A percentile compares a stretch with the other conserved stretches of the same genome.
Conservation (phyloP, 2,888 invertebrate species). For the Frankliniella intonsa region DNA sequence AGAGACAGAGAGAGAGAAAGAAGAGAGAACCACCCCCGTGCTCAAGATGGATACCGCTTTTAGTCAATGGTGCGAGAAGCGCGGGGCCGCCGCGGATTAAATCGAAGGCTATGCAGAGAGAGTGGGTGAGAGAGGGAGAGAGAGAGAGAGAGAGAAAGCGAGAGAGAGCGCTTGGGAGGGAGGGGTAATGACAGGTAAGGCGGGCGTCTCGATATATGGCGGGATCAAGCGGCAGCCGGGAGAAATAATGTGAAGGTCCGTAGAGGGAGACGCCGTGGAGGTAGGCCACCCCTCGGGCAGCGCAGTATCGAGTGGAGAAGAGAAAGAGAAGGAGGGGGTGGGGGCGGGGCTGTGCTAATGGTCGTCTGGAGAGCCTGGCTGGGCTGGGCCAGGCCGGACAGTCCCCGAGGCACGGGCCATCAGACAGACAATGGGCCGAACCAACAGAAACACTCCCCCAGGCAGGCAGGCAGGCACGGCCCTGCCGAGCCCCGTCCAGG, state of each 20-base stretch:
- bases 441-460: neutral
- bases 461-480: neutral
- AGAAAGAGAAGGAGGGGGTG: neutral
- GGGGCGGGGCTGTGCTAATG: neutral
- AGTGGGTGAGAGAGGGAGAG: too few species aligned
- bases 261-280: too few species aligned
- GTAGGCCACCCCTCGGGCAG: too few species aligned
- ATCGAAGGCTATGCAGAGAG: neutral
- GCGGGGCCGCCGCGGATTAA: neutral
- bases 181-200: too few species aligned
- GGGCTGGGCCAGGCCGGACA: neutral
- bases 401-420: neutral
- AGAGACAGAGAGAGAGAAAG: too few species aligned
- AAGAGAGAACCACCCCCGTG: neutral
- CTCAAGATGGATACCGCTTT: constrained; percentile 5
- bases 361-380: neutral
- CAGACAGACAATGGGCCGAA: constrained; percentile 9
- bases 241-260: too few species aligned
- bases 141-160: too few species aligned
- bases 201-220: too few species aligned
- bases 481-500: neutral
- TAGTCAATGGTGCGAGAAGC: neutral
- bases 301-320: too few species aligned
- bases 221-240: too few species aligned
- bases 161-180: too few species aligned